A percentile compares a stretch with the other conserved stretches of the same genome.
Evolutionary conservation across 1,140 invertebrate species (phyloP).

Genomic region (Nymphalis io): DNA sequence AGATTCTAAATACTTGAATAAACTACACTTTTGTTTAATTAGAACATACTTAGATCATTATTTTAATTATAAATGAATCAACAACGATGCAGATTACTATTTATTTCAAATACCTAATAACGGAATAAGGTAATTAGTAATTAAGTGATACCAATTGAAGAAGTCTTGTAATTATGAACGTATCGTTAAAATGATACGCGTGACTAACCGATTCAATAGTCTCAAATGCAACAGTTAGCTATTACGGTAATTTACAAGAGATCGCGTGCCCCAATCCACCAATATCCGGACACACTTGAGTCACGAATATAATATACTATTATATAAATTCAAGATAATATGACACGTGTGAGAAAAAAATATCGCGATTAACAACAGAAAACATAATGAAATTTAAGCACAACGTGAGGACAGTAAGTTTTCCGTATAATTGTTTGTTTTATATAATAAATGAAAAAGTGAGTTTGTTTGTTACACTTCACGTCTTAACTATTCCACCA

Average conservation of each 20-base stretch:
- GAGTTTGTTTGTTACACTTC: no score
- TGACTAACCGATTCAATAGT: slow-evolving; percentile 29
- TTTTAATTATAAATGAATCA: no score
- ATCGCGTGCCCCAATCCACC: slow-evolving; percentile 54
- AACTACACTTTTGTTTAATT: no score
- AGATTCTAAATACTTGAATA: no score
- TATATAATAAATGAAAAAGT: no score
- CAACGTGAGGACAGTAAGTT: no score
- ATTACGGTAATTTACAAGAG: slow-evolving; percentile 53
- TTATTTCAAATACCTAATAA: background rate
- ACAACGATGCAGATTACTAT: background rate
- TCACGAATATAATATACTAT: slow-evolving; percentile 15
- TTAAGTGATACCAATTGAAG: slow-evolving; percentile 13
- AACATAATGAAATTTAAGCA: background rate
- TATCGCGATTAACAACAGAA: background rate
- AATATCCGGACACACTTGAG: slow-evolving; percentile 21
- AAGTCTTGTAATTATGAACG: slow-evolving; percentile 24
- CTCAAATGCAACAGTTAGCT: slow-evolving; percentile 59
- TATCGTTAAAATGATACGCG: slow-evolving; percentile 34
- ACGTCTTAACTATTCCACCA: no score
- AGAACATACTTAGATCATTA: no score
- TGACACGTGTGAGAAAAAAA: background rate
- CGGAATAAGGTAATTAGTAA: background rate
- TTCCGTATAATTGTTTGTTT: no score
- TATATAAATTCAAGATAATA: slow-evolving; percentile 19